Evolutionary conservation across 1,140 invertebrate species (phyloP), one percentile per base, ranked within the genome.

Genomic region (Atta texana): DNA sequence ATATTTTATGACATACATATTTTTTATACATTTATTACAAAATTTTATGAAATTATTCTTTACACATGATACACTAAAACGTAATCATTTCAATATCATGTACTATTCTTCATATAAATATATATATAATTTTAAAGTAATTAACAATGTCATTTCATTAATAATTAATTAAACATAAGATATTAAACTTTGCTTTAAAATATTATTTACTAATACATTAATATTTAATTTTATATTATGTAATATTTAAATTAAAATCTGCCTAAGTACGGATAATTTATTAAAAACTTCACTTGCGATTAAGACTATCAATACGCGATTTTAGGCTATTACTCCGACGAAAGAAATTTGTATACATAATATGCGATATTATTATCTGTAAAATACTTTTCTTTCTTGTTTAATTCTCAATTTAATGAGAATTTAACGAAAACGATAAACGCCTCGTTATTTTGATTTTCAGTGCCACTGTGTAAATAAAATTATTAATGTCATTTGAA

Each of bases 21-120:
- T 59, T 2, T 5, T 34, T n/a, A 5, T n/a, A 34, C 0, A 16
- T 75, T 10, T 39, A 18, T 14, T 31, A 16, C 3, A 74, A 21
- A 21, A 59, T 24, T 76, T 21, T 34, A 57, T 55, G 10, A n/a
- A 74, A 55, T 55, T 74, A 57, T 28, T 71, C 18, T n/a, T 12
- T 71, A 8, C 34, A 8, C 34, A 39, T 39, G 34, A 57, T 57
- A 21, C 18, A 34, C 24, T 16, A 3, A 16, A 34, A 75, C n/a
- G 24, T 31, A 72, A 53, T 72, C 28, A 16, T 53, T 71, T 6
- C 24, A 3, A 49, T 21, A 21, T 5, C 6, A 44, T 6, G 2
- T 49, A 12, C 12, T 2, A 49, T 21, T 28, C 3, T 44, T 68
- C n/a, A 66, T 16, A 51, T 16, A 51, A 69, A 16, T 7, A 16